Evolutionary conservation across 2,888 invertebrate genomes (phyloP), one percentile per base, ranked within the genome.

Genomic region (Parasteatoda lunata): DNA sequence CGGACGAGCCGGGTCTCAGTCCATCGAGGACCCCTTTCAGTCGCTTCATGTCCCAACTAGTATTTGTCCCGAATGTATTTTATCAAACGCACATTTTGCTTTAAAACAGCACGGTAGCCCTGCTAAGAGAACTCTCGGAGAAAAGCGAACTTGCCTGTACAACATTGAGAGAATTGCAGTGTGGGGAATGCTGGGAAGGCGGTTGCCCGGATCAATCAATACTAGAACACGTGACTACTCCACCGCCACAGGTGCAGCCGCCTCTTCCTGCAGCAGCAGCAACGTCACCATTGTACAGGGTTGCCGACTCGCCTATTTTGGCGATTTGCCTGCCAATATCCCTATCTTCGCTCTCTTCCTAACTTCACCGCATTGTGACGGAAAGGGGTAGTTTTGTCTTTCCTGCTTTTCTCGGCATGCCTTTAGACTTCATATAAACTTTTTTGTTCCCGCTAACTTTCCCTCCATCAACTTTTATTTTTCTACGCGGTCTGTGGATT

Each of bases 171-270:
- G 75, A 54, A 51, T 47, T 15, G 73, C 45, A 77, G 78, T 45
- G 70, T 13, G 59, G 79, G 84, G 85, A 86, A 86, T 86, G 85
- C 85, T 79, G 85, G 85, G 80, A 80, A 86, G 85, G 13, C 52
- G 76, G 80, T 77, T 76, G 85, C 80, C 85, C 80, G 85, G 85
- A 87, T 87, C 86, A 82, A 87, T 87, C 86, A 87, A 87, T 87
- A 77, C 65, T n/a, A 65, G 69, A 80, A 30, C 86, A 87, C 86
- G 86, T 87, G 86, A 87, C 82, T 64, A 54, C 49, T 9, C 66
- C 65, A 47, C 84, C 77, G 86, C 86, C 86, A 87, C 86, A 87
- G 86, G 86, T 87, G 86, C 86, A 87, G 77, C 77, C 79, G 73
- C 78, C 66, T 52, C 59, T 72, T 72, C 84, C 78, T 84, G 54